Evolutionary conservation across 1,140 invertebrate species (phyloP).

Genomic region (Trissolcus basalis): DNA sequence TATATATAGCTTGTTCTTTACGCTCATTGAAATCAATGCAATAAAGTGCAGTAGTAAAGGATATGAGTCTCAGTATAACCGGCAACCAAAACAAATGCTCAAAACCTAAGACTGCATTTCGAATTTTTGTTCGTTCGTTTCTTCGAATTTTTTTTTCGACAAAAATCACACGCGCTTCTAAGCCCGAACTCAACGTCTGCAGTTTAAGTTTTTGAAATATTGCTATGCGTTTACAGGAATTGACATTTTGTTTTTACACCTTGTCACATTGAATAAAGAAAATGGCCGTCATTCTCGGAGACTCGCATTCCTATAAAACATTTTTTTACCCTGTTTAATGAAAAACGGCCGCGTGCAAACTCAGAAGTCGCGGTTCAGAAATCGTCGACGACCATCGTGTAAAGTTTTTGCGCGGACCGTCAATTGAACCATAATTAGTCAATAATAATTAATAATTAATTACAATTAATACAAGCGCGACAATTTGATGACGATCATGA

Average conservation of each 20-base stretch:
- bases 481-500: constrained; percentile 47
- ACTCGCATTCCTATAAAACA: constrained; percentile 63
- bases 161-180: no score
- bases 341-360: constrained; percentile 67
- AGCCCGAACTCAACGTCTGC: no score
- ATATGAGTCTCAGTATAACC: constrained; percentile 20
- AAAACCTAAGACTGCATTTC: background rate
- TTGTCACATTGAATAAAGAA: constrained; percentile 63
- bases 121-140: no score
- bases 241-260: constrained; percentile 63
- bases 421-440: constrained; percentile 62
- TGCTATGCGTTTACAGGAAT: constrained; percentile 70
- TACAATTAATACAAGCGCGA: constrained; percentile 48
- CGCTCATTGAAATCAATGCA: constrained; percentile 10
- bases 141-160: constrained; percentile 4
- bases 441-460: constrained; percentile 37
- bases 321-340: constrained; percentile 74
- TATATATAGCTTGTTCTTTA: constrained; percentile 1
- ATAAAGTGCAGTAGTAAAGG: constrained; percentile 9
- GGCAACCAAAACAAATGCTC: constrained; percentile 31
- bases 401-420: constrained; percentile 40
- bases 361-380: constrained; percentile 42
- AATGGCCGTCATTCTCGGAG: constrained; percentile 67
- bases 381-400: constrained; percentile 45
- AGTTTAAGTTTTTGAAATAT: constrained; percentile 58